Evolutionary conservation across 2,888 invertebrate species (phyloP), one percentile per base, ranked within the genome.

Genomic region (Spialia ferax): DNA sequence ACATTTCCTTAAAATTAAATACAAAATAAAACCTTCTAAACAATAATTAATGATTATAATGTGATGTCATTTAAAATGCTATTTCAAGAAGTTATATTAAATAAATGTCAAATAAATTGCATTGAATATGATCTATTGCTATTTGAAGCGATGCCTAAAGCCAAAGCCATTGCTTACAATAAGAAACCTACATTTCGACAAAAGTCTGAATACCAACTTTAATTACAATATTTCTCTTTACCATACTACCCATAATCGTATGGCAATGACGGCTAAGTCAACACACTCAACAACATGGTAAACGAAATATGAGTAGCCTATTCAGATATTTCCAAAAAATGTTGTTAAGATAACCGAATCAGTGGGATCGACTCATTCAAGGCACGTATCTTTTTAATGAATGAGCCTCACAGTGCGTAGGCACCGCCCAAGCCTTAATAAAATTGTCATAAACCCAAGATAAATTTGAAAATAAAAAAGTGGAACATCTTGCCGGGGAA

Each of bases 381-480:
- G 75, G 75, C 77, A 78, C 79, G 79, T 76, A 79, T 75, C 72
- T 75, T 80, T 84, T 85, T 87, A 90, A 89, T 89, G 88, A 90
- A 90, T 87, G 88, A 86, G 80, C 73, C 71, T 74, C 71, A 63
- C 74, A 70, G 67, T 81, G 87, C 84, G 87, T 87, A 86, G 85
- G 86, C 84, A 77, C 76, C 80, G 79, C 78, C 78, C 77, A 77
- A 75, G 79, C 86, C 82, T 82, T 87, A 87, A 90, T 91, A 90
- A 91, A 91, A 87, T 85, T 88, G 88, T 88, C 88, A 86, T 89
- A 91, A 89, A 88, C 74, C 79, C 71, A 81, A 82, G 80, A 86
- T 83, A 87, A 86, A 86, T 81, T 79, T 79, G 79, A 80, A 81
- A 82, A 80, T 74, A 81, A 75, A 81, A 80, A 84, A 78, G 74